Evolutionary conservation across 2,113 vertebrate species (phyloP).

Genomic region (Rhea americana): DNA sequence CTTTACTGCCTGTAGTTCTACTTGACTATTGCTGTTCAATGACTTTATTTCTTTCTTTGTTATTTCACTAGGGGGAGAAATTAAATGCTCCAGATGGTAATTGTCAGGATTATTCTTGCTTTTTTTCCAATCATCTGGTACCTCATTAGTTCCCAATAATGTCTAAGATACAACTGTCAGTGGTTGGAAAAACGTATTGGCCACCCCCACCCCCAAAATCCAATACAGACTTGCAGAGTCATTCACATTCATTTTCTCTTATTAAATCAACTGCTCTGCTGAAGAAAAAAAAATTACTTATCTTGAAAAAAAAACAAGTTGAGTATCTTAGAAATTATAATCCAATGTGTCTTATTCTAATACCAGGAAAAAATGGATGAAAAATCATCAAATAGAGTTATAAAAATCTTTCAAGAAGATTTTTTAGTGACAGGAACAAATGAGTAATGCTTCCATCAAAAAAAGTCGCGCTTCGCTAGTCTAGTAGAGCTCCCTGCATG

Average conservation of each 20-base stretch:
- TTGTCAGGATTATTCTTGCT: neutral
- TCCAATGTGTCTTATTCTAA: neutral
- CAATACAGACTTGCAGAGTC: slow-evolving; percentile 6
- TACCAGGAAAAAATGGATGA: neutral
- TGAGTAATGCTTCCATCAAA: neutral
- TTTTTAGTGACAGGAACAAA: neutral
- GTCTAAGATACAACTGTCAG: neutral
- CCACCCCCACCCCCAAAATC: neutral
- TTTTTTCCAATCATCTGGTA: neutral
- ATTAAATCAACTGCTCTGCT: slow-evolving; percentile 13
- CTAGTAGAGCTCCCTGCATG: neutral
- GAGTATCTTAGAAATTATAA: neutral
- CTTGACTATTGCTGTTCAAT: neutral
- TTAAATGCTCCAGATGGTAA: slow-evolving; percentile 15
- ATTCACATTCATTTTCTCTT: slow-evolving; percentile 21
- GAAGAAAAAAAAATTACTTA: neutral
- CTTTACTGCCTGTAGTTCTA: neutral
- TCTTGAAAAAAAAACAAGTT: neutral
- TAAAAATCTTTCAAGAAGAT: neutral
- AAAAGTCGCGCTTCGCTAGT: neutral
- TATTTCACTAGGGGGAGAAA: slow-evolving; percentile 2
- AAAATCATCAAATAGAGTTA: neutral
- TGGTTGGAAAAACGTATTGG: neutral
- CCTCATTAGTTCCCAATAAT: neutral
- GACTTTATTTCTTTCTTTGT: neutral